Evolutionary conservation across 2,888 invertebrate genomes (phyloP), one percentile per base, ranked within the genome.

Genomic region (Polydrusus pterygomalis): DNA sequence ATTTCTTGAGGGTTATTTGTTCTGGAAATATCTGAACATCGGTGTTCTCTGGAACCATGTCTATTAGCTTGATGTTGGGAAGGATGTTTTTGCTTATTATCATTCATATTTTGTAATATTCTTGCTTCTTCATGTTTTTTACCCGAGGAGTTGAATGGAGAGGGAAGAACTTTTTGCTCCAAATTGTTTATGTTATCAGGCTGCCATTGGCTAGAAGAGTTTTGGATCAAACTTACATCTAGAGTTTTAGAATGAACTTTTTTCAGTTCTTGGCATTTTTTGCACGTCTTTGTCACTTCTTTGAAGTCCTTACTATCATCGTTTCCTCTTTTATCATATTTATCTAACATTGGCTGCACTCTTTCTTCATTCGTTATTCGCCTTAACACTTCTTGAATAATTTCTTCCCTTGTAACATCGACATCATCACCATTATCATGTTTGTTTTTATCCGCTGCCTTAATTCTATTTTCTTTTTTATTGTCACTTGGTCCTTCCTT

Each of bases 321-420:
- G 1, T 25, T 25, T 51, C 34, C 1, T 34, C 15, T 58, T 58
- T 58, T 56, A 9, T 34, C 34, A 17, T 8, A 38, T 58, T n/a
- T 38, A 15, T 38, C n/a, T 25, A 3, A 13, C 3, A 40, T 15
- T 18, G 18, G 13, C 2, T 43, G n/a, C 13, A 2, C 1, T 56
- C 3, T 62, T 69, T 10, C 20, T 56, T 69, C 64, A 15, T 43
- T 17, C 38, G 18, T 68, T 15, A 69, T 47, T 13, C 70, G 43
- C 17, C 69, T 69, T 18, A 75, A 34, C 8, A 68, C 70, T 58
- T 67, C 71, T 45, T 77, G 69, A 25, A 69, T 49, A 56, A 74
- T 58, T 54, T 70, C 77, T 20, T 62, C 73, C 45, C 49, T 65
- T 18, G 11, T 25, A n/a, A 47, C 9, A 34, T 63, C 63, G 20